phyloP scores from a whole-genome alignment of 2,888 invertebrate genomes.

The Microplitis deprimator region DNA sequence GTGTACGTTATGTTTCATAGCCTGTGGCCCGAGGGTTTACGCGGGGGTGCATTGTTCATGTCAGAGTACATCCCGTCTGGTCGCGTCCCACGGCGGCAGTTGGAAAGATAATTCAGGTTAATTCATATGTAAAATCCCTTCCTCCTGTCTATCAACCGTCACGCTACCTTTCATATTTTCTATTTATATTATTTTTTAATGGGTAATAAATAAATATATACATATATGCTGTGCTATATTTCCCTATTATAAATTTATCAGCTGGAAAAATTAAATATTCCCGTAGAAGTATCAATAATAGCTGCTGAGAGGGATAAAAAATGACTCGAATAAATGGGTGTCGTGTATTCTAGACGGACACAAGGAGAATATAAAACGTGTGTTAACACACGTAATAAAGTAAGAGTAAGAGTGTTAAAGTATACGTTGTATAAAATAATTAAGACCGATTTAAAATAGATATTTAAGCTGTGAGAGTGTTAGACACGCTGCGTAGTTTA shows the following conservation, averaged over 20 bases:
- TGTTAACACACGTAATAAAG: conserved; percentile 7
- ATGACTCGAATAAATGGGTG: neutral
- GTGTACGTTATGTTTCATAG: conserved; percentile 45
- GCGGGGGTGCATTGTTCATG: conserved; percentile 57
- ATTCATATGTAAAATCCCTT: conserved; percentile 61
- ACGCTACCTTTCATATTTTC: conserved; percentile 50
- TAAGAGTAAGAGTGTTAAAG: conserved; percentile 16
- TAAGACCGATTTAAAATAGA: conserved; percentile 40
- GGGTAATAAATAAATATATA: neutral
- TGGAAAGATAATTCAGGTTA: conserved; percentile 59
- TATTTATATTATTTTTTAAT: conserved; percentile 21
- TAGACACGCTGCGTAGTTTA: conserved; percentile 5
- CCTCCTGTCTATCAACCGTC: conserved; percentile 59
- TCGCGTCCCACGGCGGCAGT: conserved; percentile 44
- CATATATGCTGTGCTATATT: too few relatives aligned
- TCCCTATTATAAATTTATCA: too few relatives aligned
- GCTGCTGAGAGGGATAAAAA: too few relatives aligned
- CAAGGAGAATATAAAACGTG: neutral
- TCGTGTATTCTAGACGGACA: neutral
- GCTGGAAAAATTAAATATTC: too few relatives aligned
- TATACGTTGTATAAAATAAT: conserved; percentile 30
- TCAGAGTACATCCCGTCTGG: conserved; percentile 22
- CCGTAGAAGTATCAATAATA: too few relatives aligned
- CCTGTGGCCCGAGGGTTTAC: conserved; percentile 54
- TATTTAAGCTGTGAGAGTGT: conserved; percentile 33